Base-by-base conservation (phyloP, 2,888 invertebrate genomes). In the Eilema depressum region DNA sequence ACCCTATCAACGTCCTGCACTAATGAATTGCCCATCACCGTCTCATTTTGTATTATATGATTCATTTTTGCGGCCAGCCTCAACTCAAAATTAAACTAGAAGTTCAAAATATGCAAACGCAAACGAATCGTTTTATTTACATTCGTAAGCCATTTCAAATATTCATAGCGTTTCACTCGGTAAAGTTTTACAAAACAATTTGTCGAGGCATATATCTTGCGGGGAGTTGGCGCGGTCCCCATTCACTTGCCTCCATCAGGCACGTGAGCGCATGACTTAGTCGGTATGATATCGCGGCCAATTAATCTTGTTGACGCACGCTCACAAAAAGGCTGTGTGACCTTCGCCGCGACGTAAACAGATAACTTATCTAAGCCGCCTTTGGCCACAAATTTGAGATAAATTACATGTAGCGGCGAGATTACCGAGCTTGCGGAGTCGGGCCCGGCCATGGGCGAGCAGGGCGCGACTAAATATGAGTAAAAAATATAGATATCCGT, bases 241-340 rank as follows among this genome's bases (percentile, higher is more conserved):
- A 61, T 59, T 60, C 66, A 57, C 60, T 63, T 53, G 61, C 65
- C 53, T 69, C 47, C 64, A 66, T 66, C 69, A 63, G 63, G 28
- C 53, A 73, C 63, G 62, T 30, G 70, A 56, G 66, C 68, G 61
- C 70, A 56, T 71, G 71, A 63, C 63, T 33, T 47, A 61, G 47
- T 62, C 64, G 61, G 60, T 53, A 70, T 65, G 81, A 72, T 78
- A 81, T 80, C 79, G 74, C 67, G 70, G 68, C 75, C 78, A 80
- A 81, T 82, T 83, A 83, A 84, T 85, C 84, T 85, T 82, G 81
- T 80, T 82, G 81, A 84, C 83, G 67, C 77, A 75, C 65, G 69
- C 59, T 64, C 66, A 81, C 81, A 79, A 82, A 84, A 83, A 80
- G 76, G 73, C 69, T 69, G 69, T 71, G 74, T 77, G 78, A 83